These are phyloP conservation scores for Lycophotia porphyrea DNA, from an alignment of 2,888 invertebrate genomes.

Conservation along the genomic window DNA sequence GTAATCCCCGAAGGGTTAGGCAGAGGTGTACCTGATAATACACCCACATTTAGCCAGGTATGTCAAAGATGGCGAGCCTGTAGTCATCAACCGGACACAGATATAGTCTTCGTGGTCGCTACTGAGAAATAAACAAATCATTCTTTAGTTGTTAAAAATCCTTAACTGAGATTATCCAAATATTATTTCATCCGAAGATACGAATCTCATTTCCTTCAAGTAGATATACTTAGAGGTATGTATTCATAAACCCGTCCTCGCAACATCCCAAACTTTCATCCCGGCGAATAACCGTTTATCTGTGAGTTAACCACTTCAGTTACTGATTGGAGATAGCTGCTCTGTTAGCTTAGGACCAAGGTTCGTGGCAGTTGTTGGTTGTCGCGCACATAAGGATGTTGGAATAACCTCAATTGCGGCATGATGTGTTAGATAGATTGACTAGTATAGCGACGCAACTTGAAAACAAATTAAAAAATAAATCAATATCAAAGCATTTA, in stretches of 20 bases:
- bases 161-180: constrained; percentile 13
- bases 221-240: constrained; percentile 3
- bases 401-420: constrained; percentile 33
- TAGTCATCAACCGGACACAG: too few relatives aligned
- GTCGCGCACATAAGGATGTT: constrained; percentile 23
- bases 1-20: too few relatives aligned
- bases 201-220: constrained; percentile 22
- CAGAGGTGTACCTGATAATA: too few relatives aligned
- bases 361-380: constrained; percentile 33
- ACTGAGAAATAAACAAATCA: too few relatives aligned
- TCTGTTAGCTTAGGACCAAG: constrained; percentile 57
- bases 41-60: too few relatives aligned
- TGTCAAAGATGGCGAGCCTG: too few relatives aligned
- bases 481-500: too few relatives aligned
- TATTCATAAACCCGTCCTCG: constrained; percentile 4
- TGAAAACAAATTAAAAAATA: too few relatives aligned
- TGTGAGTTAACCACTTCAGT: constrained; percentile 58
- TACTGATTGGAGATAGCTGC: constrained; percentile 60
- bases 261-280: constrained; percentile 48
- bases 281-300: constrained; percentile 58
- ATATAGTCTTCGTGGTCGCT: too few relatives aligned
- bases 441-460: not conserved
- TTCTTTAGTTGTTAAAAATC: not conserved
- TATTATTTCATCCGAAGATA: constrained; percentile 16
- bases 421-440: constrained; percentile 8